These are phyloP conservation scores for Leptonema lineaticorne DNA, from an alignment of 1,140 invertebrate species.

Conservation along the genomic window DNA sequence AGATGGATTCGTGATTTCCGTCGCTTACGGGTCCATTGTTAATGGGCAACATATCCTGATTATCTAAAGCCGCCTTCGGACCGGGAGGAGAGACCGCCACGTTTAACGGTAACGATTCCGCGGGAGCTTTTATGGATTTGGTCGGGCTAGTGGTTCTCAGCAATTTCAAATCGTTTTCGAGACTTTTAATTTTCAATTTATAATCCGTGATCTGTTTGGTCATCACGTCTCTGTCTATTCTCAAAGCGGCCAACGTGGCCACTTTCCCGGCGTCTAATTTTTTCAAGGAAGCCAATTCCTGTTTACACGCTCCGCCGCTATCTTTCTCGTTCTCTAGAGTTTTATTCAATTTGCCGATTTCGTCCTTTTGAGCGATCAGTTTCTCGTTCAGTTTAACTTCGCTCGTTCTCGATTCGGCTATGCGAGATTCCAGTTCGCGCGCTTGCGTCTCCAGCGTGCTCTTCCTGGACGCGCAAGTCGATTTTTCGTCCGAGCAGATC, in stretches of 20 bases:
- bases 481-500: constrained; percentile 42
- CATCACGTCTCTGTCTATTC: constrained; percentile 48
- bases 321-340: constrained; percentile 44
- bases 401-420: constrained; percentile 3
- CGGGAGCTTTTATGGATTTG: background rate
- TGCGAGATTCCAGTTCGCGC: constrained; percentile 11
- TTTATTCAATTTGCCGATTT: constrained; percentile 17
- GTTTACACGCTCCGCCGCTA: constrained; percentile 46
- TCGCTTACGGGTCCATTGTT: constrained; percentile 33
- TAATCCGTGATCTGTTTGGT: constrained; percentile 43
- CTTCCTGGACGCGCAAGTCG: constrained; percentile 25
- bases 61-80: background rate
- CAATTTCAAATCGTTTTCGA: constrained; percentile 20
- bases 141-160: background rate
- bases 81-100: background rate
- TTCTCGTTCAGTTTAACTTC: constrained; percentile 24
- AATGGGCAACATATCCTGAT: background rate
- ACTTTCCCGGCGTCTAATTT: constrained; percentile 49
- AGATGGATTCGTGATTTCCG: constrained; percentile 29
- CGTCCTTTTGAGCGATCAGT: constrained; percentile 18
- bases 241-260: constrained; percentile 48
- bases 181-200: constrained; percentile 42
- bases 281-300: constrained; percentile 50
- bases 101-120: background rate
- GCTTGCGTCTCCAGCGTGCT: constrained; percentile 21